Base-by-base conservation (phyloP, 2,797 vertebrate species). In the Enteromius paludinosus region DNA sequence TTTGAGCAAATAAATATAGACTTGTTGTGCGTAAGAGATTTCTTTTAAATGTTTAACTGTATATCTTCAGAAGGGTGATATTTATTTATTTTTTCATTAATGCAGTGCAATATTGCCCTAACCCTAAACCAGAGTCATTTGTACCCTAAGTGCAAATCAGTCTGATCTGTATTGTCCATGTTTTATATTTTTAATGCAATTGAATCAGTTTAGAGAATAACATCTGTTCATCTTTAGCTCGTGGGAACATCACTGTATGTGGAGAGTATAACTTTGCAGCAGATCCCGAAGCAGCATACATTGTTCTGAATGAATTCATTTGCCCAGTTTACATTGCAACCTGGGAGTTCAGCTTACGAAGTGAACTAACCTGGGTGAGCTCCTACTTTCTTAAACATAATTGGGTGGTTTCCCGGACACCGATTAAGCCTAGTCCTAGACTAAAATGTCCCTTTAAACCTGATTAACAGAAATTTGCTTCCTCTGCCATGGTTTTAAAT, bases 251-350 rank as follows among this genome's bases (percentile, higher is more conserved):
- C 3, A 93, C 92, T 0, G 64, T 93, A 11, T 96, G 94, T 52
- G 90, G 88, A 0, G 95, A 96, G 86, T 96, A 94, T 85, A 96
- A 96, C 85, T 97, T 96, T 75, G 81, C 90, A 6, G 91, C 91
- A 3, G 95, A 96, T 86, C 95, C 95, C 45, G 95, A 96, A 90
- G 95, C 94, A 76, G 95, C 94, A 1, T 94, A 94, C 85, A 90
- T 95, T 20, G 94, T 96, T 3, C 92, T 96, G 49, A 95, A 95
- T 25, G 94, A 95, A 0, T 94, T 92, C 87, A 83, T 69, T 20
- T 96, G 94, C 84, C 93, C 92, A 35, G 93, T 88, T 23, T 95
- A 94, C 89, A 89, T 96, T 87, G 92, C 94, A 45, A 89, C 90
- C 86, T 95, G 95, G 94, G 95, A 96, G 91, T 95, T 95, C 33